These are phyloP conservation scores for Hypomecis atomaria DNA, from an alignment of 2,888 invertebrate species.

Conservation along the genomic window DNA sequence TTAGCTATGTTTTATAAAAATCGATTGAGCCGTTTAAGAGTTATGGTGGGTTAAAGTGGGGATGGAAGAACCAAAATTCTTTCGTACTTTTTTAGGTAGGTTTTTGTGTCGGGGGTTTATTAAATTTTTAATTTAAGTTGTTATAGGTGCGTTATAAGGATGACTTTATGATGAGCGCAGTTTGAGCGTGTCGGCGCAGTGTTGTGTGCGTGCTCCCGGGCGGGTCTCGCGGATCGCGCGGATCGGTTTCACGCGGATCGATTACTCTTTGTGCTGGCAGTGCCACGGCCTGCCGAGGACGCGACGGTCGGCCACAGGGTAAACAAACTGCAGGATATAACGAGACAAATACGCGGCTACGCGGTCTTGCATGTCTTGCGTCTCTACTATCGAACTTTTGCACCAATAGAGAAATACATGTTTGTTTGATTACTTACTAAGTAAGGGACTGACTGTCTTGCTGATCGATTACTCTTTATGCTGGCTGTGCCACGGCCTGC, in stretches of 20 bases:
- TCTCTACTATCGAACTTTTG: background rate
- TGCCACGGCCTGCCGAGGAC: slow-evolving; percentile 35
- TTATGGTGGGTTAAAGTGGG: too few relatives aligned
- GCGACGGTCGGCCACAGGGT: slow-evolving; percentile 30
- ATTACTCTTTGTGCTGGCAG: slow-evolving; percentile 65
- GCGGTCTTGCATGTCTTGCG: background rate
- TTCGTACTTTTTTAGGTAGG: too few relatives aligned
- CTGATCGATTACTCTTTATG: slow-evolving; percentile 75
- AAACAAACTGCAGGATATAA: slow-evolving; percentile 15
- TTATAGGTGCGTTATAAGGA: too few relatives aligned
- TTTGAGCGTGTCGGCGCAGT: slow-evolving; percentile 40
- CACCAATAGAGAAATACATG: background rate
- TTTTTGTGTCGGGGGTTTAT: too few relatives aligned
- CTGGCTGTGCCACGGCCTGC: slow-evolving; percentile 33
- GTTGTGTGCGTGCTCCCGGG: slow-evolving; percentile 71
- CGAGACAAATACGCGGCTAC: background rate
- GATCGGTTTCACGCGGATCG: slow-evolving; percentile 77
- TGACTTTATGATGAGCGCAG: slow-evolving; percentile 27
- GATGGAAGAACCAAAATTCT: too few relatives aligned
- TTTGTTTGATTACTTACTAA: background rate
- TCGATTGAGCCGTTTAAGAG: too few relatives aligned
- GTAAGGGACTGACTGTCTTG: background rate
- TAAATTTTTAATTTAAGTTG: too few relatives aligned
- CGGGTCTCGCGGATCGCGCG: slow-evolving; percentile 65
- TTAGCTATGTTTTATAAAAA: too few relatives aligned